Conservation (phyloP, 2,888 invertebrate genomes). For the Dinocampus coccinellae region DNA sequence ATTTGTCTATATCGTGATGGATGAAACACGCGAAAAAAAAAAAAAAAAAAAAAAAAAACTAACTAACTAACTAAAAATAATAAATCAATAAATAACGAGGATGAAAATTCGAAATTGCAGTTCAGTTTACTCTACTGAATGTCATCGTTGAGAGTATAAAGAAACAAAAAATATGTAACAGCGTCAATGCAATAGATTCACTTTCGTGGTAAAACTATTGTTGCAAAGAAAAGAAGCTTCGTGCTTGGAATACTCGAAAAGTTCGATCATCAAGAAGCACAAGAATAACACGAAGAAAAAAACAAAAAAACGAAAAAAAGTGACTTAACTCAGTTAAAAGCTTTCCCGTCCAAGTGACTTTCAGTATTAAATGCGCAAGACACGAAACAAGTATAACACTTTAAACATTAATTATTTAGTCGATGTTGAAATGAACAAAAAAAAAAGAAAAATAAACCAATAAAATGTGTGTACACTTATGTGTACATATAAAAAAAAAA, state of each 20-base stretch:
- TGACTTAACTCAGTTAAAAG: conserved; percentile 10
- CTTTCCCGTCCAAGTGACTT: not conserved
- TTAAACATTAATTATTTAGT: not conserved
- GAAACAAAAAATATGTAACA: not conserved
- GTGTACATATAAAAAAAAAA: not conserved
- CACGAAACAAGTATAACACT: not conserved
- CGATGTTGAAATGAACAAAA: not conserved
- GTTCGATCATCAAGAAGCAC: conserved; percentile 12
- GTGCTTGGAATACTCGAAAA: conserved; percentile 13
- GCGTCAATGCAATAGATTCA: conserved; percentile 1
- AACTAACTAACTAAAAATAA: too few relatives aligned
- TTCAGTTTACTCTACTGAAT: not conserved
- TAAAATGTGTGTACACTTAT: not conserved
- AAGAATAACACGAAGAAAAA: not conserved
- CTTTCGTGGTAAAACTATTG: conserved; percentile 7
- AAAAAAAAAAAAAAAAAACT: conserved; percentile 10
- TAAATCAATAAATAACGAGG: not conserved
- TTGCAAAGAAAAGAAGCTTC: conserved; percentile 7
- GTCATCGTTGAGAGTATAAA: not conserved
- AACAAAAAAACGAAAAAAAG: not conserved
- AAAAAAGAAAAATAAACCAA: not conserved
- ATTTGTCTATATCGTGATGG: too few relatives aligned
- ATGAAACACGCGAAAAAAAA: too few relatives aligned
- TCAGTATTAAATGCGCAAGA: not conserved
- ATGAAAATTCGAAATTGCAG: not conserved